Base-by-base conservation (phyloP, 2,797 vertebrate genomes). In the Muraenolepis orangiensis region DNA sequence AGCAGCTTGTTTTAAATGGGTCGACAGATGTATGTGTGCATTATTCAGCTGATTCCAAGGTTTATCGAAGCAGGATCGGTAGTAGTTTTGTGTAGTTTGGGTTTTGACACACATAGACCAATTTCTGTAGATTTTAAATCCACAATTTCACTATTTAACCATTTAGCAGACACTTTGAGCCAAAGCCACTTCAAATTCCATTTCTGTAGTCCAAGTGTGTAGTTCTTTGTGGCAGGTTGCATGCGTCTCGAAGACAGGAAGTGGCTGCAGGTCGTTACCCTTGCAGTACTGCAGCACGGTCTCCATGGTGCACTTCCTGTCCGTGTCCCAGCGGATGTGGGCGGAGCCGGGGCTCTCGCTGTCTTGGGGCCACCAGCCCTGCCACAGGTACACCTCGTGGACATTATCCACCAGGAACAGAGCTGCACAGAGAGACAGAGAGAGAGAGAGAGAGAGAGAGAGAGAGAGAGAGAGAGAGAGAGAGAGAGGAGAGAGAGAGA, bases 371-470 rank as follows among this genome's bases (percentile, higher is more conserved):
- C 98, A 98, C 98, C 98, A 99, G 87, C 98, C 98, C 91, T 99
- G 97, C 98, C 98, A 99, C 84, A 99, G 93, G 92, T 99, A 99
- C 1, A 98, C 97, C 92, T 99, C 98, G 0, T 99, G 98, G 93
- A 97, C 96, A 90, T 99, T 99, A 92, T 99, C 98, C 81, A 99
- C 98, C 78, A 98, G 94, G 90, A 98, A 99, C 72, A 99, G 88
- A 0, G 95, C 97, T 98, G 84, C 0, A 1, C 16, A 0, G 71
- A 75, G 10, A 34, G n/a, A n/a, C 6, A 40, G 13, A 14, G 1
- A 16, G 3, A 2, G 61, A 66, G 18, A 66, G 61, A 66, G 18
- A 66, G 61, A 66, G 18, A 66, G 18, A 66, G 61, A 66, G 18
- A 23, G 61, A 30, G 8, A 32, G 69, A 76, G 11, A 75, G 32